Percentiles rank a stretch among this genome's conserved stretches.
Evolutionary conservation across 2,888 invertebrate genomes (phyloP).

Genomic region (Notodonta ziczac): DNA sequence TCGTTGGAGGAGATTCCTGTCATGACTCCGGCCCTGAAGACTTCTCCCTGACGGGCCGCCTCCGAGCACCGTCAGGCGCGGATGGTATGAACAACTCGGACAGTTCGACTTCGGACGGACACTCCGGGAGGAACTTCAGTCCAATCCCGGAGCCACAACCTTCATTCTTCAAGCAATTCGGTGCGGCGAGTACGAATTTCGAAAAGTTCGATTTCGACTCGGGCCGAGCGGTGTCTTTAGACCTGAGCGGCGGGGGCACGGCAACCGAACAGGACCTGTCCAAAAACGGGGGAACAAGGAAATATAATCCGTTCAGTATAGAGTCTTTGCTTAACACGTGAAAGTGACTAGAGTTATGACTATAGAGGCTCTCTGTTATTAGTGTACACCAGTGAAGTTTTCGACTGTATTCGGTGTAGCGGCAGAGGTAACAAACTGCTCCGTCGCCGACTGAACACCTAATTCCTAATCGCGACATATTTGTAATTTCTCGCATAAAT

Average conservation of each 20-base stretch:
- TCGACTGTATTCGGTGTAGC: constrained; percentile 19
- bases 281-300: constrained; percentile 84
- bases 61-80: constrained; percentile 83
- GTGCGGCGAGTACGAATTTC: constrained; percentile 64
- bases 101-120: constrained; percentile 79
- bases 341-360: constrained; percentile 69
- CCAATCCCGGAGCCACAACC: constrained; percentile 77
- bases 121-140: constrained; percentile 76
- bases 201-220: constrained; percentile 82
- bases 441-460: no score
- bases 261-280: constrained; percentile 76
- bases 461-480: no score
- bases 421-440: constrained; percentile 7
- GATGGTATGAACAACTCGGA: constrained; percentile 86
- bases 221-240: constrained; percentile 79
- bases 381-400: constrained; percentile 50
- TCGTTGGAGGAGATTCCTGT: constrained; percentile 92
- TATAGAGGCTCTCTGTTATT: constrained; percentile 64
- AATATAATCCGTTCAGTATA: constrained; percentile 95
- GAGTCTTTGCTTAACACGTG: constrained; percentile 92
- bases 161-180: constrained; percentile 76
- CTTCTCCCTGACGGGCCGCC: constrained; percentile 84
- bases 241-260: constrained; percentile 72
- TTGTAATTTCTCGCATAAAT: neutral
- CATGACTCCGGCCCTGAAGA: constrained; percentile 87